Conservation (phyloP, 2,888 invertebrate genomes). For the Nysson spinosus region DNA sequence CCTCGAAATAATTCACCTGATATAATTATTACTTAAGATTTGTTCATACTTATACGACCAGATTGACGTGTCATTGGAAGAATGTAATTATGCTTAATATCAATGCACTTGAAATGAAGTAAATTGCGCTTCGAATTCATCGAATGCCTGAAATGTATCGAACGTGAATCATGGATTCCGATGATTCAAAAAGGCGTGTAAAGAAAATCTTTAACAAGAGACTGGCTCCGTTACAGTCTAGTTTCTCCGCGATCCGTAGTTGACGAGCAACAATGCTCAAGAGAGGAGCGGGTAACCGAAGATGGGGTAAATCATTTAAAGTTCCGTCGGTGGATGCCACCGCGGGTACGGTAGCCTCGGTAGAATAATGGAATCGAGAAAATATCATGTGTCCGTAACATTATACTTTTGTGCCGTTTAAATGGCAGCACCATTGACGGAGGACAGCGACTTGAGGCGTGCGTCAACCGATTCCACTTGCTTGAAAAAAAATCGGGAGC, state of each 20-base stretch:
- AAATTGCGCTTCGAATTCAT: no score
- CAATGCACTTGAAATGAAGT: no score
- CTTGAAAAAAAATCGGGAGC: conserved; percentile 5
- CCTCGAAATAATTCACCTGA: no score
- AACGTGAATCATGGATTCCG: background rate
- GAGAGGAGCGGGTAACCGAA: conserved; percentile 65
- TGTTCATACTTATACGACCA: no score
- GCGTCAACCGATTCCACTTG: conserved; percentile 27
- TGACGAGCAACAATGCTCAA: conserved; percentile 34
- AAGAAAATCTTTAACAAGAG: background rate
- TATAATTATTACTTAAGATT: no score
- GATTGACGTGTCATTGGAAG: no score
- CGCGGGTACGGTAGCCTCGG: conserved; percentile 54
- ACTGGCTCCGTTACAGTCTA: background rate
- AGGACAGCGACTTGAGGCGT: conserved; percentile 9
- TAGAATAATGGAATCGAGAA: conserved; percentile 66
- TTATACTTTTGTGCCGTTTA: conserved; percentile 74
- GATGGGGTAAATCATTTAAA: conserved; percentile 67
- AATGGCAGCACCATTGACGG: conserved; percentile 62
- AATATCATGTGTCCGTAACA: conserved; percentile 77
- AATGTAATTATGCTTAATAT: no score
- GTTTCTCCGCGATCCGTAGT: background rate
- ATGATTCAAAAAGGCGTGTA: background rate
- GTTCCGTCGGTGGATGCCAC: conserved; percentile 44
- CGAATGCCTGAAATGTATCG: background rate